A percentile compares a stretch with the other conserved stretches of the same genome.
phyloP scores from a whole-genome alignment of 2,797 vertebrate genomes.

The Acanthiza pusilla region DNA sequence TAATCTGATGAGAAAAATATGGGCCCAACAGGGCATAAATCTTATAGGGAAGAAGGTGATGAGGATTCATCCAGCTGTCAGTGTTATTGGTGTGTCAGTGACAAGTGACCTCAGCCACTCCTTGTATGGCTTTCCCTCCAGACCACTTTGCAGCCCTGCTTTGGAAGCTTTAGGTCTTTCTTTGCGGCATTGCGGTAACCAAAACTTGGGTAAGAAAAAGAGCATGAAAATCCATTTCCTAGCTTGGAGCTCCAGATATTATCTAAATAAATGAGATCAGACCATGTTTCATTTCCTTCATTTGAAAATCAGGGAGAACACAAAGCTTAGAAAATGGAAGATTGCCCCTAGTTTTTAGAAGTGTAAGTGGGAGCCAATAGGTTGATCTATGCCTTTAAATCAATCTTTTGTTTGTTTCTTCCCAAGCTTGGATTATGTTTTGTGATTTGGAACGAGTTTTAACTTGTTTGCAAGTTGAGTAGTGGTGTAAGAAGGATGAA shows the following conservation, averaged over 20 bases:
- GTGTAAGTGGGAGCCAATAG: background rate
- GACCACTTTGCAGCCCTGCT: background rate
- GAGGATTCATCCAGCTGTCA: background rate
- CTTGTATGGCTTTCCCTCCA: background rate
- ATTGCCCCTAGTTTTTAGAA: background rate
- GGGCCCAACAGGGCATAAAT: background rate
- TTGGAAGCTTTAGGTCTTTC: background rate
- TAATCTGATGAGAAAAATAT: background rate
- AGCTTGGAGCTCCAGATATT: background rate
- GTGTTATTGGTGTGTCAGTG: background rate
- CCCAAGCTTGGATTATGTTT: background rate
- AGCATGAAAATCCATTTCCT: background rate
- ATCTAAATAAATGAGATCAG: background rate
- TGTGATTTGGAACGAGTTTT: background rate
- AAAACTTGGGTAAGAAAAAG: background rate
- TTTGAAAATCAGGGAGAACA: background rate
- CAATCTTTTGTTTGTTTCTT: background rate
- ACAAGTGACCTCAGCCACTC: background rate
- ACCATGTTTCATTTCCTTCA: background rate
- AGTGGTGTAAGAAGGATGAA: background rate
- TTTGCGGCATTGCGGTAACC: accelerated
- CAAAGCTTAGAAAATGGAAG: background rate
- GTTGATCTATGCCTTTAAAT: background rate
- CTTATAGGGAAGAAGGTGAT: background rate
- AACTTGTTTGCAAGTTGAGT: background rate